Conservation (phyloP, 2,888 invertebrate species). For the Atethmia centrago region DNA sequence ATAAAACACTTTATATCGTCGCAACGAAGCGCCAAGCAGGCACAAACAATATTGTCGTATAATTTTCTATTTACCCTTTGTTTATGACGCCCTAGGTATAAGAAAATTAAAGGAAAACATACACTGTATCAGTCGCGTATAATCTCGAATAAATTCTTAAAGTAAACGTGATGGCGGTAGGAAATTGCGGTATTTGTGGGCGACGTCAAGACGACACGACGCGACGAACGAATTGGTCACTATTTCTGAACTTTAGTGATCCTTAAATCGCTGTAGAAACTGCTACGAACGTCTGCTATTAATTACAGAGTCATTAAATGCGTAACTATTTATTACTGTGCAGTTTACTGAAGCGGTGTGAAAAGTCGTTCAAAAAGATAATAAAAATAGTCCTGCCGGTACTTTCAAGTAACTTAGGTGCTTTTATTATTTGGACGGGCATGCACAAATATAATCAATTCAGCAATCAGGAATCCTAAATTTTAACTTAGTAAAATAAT, state of each 20-base stretch:
- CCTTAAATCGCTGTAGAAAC: background rate
- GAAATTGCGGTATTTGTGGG: conserved; percentile 25
- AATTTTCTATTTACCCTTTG: conserved; percentile 41
- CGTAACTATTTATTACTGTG: background rate
- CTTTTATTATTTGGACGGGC: background rate
- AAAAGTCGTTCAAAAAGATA: background rate
- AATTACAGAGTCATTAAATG: background rate
- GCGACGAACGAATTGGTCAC: background rate
- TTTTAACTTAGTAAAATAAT: background rate
- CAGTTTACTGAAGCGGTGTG: conserved; percentile 5
- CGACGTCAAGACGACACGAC: conserved; percentile 6
- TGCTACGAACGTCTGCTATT: background rate
- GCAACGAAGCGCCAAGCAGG: background rate
- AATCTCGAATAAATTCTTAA: conserved; percentile 45
- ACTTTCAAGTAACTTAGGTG: background rate
- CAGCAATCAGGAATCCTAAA: conserved; percentile 4
- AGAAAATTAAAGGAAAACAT: conserved; percentile 50
- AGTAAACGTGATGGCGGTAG: conserved; percentile 17
- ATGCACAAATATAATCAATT: background rate
- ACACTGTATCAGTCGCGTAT: conserved; percentile 28
- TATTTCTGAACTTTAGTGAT: conserved; percentile 29
- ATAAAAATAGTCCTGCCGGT: too few relatives aligned
- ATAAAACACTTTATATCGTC: conserved; percentile 26
- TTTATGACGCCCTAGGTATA: conserved; percentile 23
- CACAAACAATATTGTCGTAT: conserved; percentile 39